phyloP scores from a whole-genome alignment of 2,888 invertebrate species.

The Melanostoma scalare region DNA sequence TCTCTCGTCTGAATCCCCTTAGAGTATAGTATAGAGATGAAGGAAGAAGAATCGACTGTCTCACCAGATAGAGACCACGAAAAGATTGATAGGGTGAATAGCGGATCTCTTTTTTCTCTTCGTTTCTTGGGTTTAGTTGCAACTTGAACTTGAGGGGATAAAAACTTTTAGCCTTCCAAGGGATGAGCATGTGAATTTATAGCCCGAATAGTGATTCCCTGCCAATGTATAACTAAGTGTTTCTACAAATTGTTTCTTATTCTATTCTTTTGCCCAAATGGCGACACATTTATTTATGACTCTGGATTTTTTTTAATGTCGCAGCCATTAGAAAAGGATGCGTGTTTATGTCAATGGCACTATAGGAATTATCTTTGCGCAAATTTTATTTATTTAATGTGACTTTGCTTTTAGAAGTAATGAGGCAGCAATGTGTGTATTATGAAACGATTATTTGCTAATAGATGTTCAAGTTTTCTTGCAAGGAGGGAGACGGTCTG shows the following conservation, averaged over 20 bases:
- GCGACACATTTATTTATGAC: slow-evolving; percentile 77
- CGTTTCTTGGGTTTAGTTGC: slow-evolving; percentile 20
- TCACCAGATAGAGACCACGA: slow-evolving; percentile 37
- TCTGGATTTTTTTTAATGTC: slow-evolving; percentile 73
- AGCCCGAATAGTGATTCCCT: slow-evolving; percentile 46
- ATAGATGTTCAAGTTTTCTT: slow-evolving; percentile 34
- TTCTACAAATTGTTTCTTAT: slow-evolving; percentile 73
- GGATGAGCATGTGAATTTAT: slow-evolving; percentile 61
- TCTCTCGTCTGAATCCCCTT: slow-evolving; percentile 15
- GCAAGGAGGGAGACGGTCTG: neutral
- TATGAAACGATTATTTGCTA: slow-evolving; percentile 63
- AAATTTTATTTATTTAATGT: slow-evolving; percentile 70
- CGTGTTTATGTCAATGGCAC: slow-evolving; percentile 10
- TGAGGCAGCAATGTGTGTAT: slow-evolving; percentile 39
- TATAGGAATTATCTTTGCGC: slow-evolving; percentile 29
- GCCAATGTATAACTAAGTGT: slow-evolving; percentile 71
- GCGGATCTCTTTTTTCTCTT: slow-evolving; percentile 14
- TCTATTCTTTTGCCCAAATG: slow-evolving; percentile 58
- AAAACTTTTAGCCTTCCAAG: slow-evolving; percentile 48
- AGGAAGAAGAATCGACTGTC: slow-evolving; percentile 44
- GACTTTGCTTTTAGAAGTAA: slow-evolving; percentile 61
- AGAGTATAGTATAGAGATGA: neutral
- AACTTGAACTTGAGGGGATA: slow-evolving; percentile 36
- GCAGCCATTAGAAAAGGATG: slow-evolving; percentile 61
- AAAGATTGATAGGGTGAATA: slow-evolving; percentile 68